Evolutionary conservation across 2,888 invertebrate genomes (phyloP).

Genomic region (Conops quadrifasciatus): DNA sequence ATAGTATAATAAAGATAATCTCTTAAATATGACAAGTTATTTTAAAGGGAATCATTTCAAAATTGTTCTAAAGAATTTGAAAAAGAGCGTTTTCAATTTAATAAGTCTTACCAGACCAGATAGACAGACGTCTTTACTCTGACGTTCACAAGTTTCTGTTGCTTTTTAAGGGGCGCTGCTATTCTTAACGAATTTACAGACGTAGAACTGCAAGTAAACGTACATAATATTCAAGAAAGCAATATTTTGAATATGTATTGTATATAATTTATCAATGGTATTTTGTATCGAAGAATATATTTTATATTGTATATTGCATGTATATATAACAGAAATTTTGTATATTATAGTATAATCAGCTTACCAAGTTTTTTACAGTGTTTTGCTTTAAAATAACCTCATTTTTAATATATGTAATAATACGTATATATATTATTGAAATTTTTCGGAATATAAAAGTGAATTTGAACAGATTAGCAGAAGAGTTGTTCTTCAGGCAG

Average conservation of each 20-base stretch:
- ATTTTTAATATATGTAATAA: not conserved
- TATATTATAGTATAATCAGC: not conserved
- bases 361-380: not conserved
- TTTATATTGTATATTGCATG: not conserved
- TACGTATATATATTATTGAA: no score
- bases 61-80: conserved; percentile 20
- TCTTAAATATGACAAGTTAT: conserved; percentile 21
- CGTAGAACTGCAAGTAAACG: conserved; percentile 29
- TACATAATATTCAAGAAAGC: conserved; percentile 22
- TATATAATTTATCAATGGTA: conserved; percentile 20
- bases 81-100: conserved; percentile 30
- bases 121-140: no score
- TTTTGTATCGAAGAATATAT: not conserved
- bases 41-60: conserved; percentile 31
- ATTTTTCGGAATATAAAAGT: no score
- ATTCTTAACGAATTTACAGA: conserved; percentile 12
- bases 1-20: conserved; percentile 18
- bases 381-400: not conserved
- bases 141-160: conserved; percentile 27
- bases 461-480: no score
- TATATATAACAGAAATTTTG: no score
- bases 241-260: conserved; percentile 27
- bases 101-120: conserved; percentile 34
- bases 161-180: conserved; percentile 18
- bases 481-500: no score